Evolutionary conservation across 2,888 invertebrate species (phyloP).

Genomic region (Noctua janthe): DNA sequence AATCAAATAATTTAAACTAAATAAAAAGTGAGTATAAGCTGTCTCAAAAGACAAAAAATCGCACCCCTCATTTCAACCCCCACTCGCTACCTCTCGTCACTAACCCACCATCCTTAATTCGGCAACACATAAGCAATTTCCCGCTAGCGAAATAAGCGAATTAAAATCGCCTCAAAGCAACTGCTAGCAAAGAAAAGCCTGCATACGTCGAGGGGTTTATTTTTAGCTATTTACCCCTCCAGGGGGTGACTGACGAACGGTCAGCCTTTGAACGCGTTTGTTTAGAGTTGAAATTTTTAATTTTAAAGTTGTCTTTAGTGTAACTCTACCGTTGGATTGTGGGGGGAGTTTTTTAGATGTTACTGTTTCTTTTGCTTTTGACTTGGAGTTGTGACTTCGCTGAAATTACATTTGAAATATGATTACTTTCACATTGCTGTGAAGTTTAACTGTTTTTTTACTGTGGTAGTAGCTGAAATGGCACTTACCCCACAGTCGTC

Average conservation of each 20-base stretch:
- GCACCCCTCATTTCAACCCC: background rate
- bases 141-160: slow-evolving; percentile 86
- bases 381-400: slow-evolving; percentile 13
- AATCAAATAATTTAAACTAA: background rate
- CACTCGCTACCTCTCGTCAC: slow-evolving; percentile 54
- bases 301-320: slow-evolving; percentile 53
- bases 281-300: slow-evolving; percentile 65
- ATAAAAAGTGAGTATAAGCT: background rate
- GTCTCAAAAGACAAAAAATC: background rate
- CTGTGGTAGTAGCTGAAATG: background rate
- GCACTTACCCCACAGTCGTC: background rate
- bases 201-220: slow-evolving; percentile 81
- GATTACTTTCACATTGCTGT: background rate
- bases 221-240: slow-evolving; percentile 82
- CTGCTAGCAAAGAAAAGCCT: slow-evolving; percentile 85
- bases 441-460: background rate
- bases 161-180: slow-evolving; percentile 88
- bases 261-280: slow-evolving; percentile 81
- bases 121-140: slow-evolving; percentile 84
- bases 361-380: background rate
- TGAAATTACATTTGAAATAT: slow-evolving; percentile 5
- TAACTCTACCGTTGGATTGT: slow-evolving; percentile 20
- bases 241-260: slow-evolving; percentile 75
- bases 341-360: slow-evolving; percentile 13
- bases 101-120: slow-evolving; percentile 74